Conservation (phyloP, 2,113 vertebrate species). For the Athene noctua region DNA sequence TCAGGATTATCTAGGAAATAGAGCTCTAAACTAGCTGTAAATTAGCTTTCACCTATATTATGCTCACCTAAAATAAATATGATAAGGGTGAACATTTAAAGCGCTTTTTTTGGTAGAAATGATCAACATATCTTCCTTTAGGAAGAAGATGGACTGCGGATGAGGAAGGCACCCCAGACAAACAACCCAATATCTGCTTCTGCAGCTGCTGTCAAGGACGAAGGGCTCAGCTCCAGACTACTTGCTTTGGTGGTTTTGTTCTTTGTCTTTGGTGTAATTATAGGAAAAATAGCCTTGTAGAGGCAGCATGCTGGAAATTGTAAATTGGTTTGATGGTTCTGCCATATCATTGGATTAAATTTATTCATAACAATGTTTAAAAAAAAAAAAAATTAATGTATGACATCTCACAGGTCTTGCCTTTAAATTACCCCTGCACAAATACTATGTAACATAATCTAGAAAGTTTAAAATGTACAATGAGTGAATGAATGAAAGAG, state of each 20-base stretch:
- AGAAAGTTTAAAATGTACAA: conserved; percentile 73
- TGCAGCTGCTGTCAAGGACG: conserved; percentile 81
- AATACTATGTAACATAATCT: conserved; percentile 76
- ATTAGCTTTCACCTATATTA: neutral
- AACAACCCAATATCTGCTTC: conserved; percentile 78
- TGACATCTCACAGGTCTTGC: conserved; percentile 91
- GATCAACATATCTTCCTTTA: neutral
- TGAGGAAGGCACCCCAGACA: conserved; percentile 87
- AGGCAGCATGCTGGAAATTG: conserved; percentile 82
- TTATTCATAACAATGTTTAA: conserved; percentile 88
- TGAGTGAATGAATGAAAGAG: conserved; percentile 45
- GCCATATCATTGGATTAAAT: conserved; percentile 84
- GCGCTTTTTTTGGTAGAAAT: neutral
- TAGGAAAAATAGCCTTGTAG: conserved; percentile 98
- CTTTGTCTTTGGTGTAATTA: conserved; percentile 92
- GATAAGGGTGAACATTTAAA: neutral
- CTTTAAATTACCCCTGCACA: conserved; percentile 85
- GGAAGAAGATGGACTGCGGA: conserved; percentile 93
- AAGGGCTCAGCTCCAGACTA: conserved; percentile 86
- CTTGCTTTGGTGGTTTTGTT: conserved; percentile 90
- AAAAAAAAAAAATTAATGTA: conserved; percentile 78
- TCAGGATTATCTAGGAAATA: neutral
- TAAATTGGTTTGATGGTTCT: conserved; percentile 79
- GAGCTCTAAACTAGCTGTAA: neutral
- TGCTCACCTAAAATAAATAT: neutral